Base-by-base conservation (phyloP, 2,797 vertebrate genomes). In the Siniperca undulata region DNA sequence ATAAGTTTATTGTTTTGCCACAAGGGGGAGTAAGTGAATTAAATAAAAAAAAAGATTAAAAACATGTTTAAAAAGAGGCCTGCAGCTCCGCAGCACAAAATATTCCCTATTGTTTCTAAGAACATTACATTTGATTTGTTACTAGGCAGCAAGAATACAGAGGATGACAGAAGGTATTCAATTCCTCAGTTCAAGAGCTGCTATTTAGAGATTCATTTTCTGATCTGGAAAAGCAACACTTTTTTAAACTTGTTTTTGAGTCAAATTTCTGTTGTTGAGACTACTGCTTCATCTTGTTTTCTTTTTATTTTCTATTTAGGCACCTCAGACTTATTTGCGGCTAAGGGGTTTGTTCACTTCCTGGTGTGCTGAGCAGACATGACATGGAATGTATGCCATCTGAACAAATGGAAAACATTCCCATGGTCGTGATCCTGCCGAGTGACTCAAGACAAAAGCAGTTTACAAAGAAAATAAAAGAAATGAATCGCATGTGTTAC, bases 341-440 rank as follows among this genome's bases (percentile, higher is more conserved):
- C n/a, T 22, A 5, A 60, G 55, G 17, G 9, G 69, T 86, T 85
- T 59, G 36, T 73, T 87, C 73, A 87, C 86, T 89, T 93, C 89
- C 86, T 88, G 80, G 70, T 92, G 82, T 52, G 38, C 78, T 75
- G 81, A 86, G 81, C 87, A 85, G 90, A 81, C 89, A 87, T 82
- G 84, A 92, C 82, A 74, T 81, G 86, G 90, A 92, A 92, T 90
- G 88, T 84, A 48, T 73, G 83, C 92, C 92, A 93, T 91, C 82
- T 94, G 94, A 94, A 84, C 83, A 88, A 91, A 93, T 86, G 89
- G 86, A 92, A 94, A 94, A 91, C 75, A 88, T 92, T 92, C 88
- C 74, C 86, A 90, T 89, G 83, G 67, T 81, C 8, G 67, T 76
- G 80, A 81, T 88, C 84, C 59, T 53, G 48, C 70, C 7, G 19